phyloP scores from a whole-genome alignment of 2,113 vertebrate species.

The Antidorcas marsupialis region DNA sequence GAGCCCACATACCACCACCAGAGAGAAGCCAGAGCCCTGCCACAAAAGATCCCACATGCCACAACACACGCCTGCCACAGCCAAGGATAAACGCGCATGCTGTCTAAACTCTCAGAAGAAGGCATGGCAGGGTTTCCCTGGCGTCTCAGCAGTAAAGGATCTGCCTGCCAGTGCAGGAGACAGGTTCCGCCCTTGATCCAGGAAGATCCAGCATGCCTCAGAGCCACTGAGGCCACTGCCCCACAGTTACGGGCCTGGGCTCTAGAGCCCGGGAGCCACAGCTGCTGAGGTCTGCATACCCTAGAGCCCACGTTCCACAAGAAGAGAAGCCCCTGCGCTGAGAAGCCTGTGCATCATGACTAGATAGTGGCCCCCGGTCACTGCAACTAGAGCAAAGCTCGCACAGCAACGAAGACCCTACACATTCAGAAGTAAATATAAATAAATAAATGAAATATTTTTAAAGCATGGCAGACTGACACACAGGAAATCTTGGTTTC shows the following conservation, averaged over 20 bases:
- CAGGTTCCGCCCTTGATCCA: background rate
- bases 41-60: accelerated
- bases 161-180: background rate
- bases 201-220: background rate
- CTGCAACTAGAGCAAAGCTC: background rate
- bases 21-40: background rate
- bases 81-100: background rate
- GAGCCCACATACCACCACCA: background rate
- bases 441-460: background rate
- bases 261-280: background rate
- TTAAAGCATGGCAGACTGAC: background rate
- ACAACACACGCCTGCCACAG: background rate
- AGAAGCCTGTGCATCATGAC: background rate
- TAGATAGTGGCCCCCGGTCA: accelerated
- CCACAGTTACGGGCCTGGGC: background rate
- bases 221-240: background rate
- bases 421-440: background rate
- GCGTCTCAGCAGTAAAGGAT: background rate
- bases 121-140: background rate
- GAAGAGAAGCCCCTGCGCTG: background rate
- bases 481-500: background rate
- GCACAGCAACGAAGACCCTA: background rate
- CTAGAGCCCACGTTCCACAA: accelerated
- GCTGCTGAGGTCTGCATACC: background rate
- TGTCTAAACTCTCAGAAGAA: background rate